A percentile compares a stretch with the other conserved stretches of the same genome.
These are phyloP conservation scores for Drosophila saltans DNA, from an alignment of 1,140 invertebrate species.

Conservation along the genomic window DNA sequence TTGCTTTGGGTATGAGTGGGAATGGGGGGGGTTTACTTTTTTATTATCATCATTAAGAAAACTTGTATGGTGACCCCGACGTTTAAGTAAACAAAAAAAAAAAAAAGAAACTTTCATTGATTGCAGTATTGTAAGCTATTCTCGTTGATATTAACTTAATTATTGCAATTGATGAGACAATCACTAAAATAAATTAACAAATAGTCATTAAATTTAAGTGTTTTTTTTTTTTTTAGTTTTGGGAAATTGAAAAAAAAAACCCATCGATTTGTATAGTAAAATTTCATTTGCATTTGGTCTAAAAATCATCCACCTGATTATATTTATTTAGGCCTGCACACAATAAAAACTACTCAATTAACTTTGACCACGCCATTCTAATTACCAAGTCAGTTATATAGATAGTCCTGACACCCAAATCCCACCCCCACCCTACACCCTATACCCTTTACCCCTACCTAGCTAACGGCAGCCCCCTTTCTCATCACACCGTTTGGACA, in stretches of 20 bases:
- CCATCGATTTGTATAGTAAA: slow-evolving; percentile 24
- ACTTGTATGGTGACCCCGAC: neutral
- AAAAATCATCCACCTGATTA: slow-evolving; percentile 50
- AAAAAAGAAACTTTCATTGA: too few species aligned
- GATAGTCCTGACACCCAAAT: neutral
- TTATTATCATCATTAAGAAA: neutral
- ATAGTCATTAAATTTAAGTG: neutral
- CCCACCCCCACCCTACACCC: too few species aligned
- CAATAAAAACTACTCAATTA: slow-evolving; percentile 58
- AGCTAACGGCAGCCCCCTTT: neutral
- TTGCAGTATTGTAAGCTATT: neutral
- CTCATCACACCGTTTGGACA: neutral
- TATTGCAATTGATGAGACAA: neutral
- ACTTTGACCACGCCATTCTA: slow-evolving; percentile 51
- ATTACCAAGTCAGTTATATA: slow-evolving; percentile 41
- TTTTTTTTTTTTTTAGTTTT: too few species aligned
- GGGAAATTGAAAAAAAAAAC: too few species aligned
- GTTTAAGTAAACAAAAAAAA: neutral
- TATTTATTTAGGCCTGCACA: slow-evolving; percentile 47
- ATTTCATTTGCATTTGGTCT: slow-evolving; percentile 42
- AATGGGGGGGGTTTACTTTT: too few species aligned
- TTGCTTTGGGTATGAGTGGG: too few species aligned
- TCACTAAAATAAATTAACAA: neutral
- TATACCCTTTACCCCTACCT: too few species aligned
- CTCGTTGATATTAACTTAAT: neutral